Evolutionary conservation across 2,797 vertebrate genomes (phyloP).

Genomic region (Eospalax fontanierii): DNA sequence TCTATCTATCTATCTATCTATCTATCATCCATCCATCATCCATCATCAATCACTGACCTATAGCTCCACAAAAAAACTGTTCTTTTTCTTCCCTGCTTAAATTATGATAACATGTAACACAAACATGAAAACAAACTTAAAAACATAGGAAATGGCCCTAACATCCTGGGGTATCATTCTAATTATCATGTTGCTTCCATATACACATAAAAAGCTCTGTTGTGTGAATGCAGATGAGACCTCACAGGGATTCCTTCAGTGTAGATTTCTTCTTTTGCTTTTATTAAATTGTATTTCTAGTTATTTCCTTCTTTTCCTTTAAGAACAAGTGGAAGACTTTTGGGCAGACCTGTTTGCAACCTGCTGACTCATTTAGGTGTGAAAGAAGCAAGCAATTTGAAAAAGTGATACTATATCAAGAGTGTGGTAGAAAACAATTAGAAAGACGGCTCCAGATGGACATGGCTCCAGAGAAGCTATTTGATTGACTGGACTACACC

Average conservation of each 20-base stretch:
- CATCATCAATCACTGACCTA: background rate
- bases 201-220: background rate
- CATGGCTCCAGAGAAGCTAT: background rate
- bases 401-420: conserved; percentile 39
- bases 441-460: background rate
- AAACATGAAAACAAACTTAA: conserved; percentile 25
- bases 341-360: conserved; percentile 24
- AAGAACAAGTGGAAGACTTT: conserved; percentile 72
- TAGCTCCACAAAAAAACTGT: background rate
- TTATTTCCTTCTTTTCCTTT: conserved; percentile 78
- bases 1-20: background rate
- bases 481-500: background rate
- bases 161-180: background rate
- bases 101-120: background rate
- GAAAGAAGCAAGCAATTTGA: conserved; percentile 29
- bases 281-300: conserved; percentile 27
- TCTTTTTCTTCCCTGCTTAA: conserved; percentile 2
- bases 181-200: background rate
- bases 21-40: background rate
- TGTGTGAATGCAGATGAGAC: background rate
- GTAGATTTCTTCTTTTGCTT: background rate
- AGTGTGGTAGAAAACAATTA: conserved; percentile 30
- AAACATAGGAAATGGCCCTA: background rate
- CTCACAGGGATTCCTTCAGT: background rate
- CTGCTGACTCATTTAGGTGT: conserved; percentile 77